Conservation (phyloP, 2,797 vertebrate genomes). For the Muscicapa comitata region DNA sequence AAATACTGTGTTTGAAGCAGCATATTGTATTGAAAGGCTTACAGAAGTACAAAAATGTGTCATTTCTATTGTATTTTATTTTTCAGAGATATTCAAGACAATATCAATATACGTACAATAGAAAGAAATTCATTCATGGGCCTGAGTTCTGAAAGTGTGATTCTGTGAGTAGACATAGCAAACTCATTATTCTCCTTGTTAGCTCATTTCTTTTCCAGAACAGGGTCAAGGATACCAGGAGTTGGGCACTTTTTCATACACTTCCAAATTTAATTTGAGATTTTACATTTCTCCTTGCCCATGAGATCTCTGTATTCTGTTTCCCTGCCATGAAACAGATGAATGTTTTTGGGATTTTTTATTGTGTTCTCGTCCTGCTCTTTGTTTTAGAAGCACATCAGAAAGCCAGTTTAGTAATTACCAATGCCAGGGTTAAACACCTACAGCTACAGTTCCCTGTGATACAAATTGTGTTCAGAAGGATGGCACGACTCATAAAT, state of each 20-base stretch:
- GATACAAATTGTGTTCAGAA: slow-evolving; percentile 58
- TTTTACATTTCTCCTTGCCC: background rate
- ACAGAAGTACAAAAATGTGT: background rate
- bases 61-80: slow-evolving; percentile 5
- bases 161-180: slow-evolving; percentile 75
- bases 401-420: slow-evolving; percentile 65
- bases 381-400: slow-evolving; percentile 49
- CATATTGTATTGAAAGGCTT: background rate
- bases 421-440: slow-evolving; percentile 40
- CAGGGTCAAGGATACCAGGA: background rate
- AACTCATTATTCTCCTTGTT: background rate
- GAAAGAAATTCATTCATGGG: slow-evolving; percentile 77
- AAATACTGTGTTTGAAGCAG: background rate
- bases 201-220: background rate
- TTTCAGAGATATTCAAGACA: slow-evolving; percentile 82
- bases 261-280: background rate
- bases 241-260: background rate
- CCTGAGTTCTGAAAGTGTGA: slow-evolving; percentile 76
- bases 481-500: slow-evolving; percentile 53
- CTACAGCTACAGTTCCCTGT: slow-evolving; percentile 37
- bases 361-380: background rate
- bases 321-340: background rate
- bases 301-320: background rate
- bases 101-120: slow-evolving; percentile 76
- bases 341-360: background rate